A percentile compares a stretch with the other conserved stretches of the same genome.
phyloP scores from a whole-genome alignment of 2,113 vertebrate genomes.

The Cichladusa arquata region DNA sequence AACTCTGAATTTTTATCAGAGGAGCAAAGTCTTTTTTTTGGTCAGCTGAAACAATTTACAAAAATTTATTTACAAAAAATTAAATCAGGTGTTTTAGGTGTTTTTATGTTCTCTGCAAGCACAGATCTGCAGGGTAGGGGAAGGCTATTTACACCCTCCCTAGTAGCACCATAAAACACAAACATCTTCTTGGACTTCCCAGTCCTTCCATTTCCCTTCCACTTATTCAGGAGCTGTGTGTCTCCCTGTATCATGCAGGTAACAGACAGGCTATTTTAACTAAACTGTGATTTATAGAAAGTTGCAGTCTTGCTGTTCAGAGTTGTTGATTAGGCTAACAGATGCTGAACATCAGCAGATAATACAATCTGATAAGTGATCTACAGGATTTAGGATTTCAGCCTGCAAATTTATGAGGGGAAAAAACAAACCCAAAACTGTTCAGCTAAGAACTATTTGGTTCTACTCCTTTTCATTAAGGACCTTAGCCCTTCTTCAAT shows the following conservation, averaged over 20 bases:
- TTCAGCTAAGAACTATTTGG: background rate
- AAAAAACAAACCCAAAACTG: background rate
- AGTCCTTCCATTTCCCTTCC: background rate
- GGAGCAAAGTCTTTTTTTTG: background rate
- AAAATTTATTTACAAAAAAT: background rate
- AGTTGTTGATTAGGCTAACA: slow-evolving; percentile 9
- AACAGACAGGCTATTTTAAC: background rate
- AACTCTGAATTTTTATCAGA: background rate
- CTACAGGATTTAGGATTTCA: background rate
- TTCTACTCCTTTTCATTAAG: slow-evolving; percentile 41
- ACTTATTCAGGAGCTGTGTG: background rate
- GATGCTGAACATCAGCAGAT: background rate
- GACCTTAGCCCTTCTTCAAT: slow-evolving; percentile 34
- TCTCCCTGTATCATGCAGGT: background rate
- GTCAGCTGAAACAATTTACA: background rate
- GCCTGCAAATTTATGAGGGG: slow-evolving; percentile 2
- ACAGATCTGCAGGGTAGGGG: background rate
- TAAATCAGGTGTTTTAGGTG: background rate
- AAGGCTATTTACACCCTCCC: background rate
- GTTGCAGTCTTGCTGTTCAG: background rate
- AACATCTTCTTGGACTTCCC: background rate
- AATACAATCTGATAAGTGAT: slow-evolving; percentile 17
- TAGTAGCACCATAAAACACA: fast-evolving
- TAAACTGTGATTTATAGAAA: background rate
- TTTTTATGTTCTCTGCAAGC: background rate